Conservation (phyloP, 2,113 vertebrate genomes). For the Pitta sordida region DNA sequence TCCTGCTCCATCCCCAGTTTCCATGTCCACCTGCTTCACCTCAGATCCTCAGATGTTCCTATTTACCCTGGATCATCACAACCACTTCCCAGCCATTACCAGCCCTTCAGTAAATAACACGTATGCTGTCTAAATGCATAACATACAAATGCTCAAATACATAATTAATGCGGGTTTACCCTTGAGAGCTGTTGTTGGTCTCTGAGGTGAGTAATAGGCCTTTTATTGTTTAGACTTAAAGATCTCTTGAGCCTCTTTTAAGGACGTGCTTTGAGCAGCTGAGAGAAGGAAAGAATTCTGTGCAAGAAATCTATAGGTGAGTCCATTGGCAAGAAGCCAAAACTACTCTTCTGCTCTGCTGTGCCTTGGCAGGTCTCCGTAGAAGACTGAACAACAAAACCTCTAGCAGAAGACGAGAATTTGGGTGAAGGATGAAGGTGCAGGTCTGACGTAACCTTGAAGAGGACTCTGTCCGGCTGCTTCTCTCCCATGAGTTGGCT, state of each 20-base stretch:
- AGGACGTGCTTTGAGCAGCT: slow-evolving; percentile 10
- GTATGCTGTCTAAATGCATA: slow-evolving; percentile 16
- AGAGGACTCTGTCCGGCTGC: neutral
- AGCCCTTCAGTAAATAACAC: slow-evolving; percentile 51
- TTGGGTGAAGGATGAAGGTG: neutral
- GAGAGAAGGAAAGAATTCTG: neutral
- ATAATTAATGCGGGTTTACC: slow-evolving; percentile 63
- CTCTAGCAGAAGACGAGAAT: neutral
- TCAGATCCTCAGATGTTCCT: neutral
- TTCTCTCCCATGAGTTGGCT: neutral
- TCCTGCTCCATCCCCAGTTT: neutral
- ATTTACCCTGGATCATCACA: slow-evolving; percentile 53
- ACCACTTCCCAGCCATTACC: slow-evolving; percentile 33
- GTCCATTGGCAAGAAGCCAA: neutral
- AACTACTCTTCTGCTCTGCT: neutral
- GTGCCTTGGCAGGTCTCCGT: neutral
- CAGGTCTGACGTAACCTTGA: neutral
- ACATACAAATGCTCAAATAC: slow-evolving; percentile 47
- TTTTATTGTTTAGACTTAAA: slow-evolving; percentile 56
- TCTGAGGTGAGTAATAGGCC: slow-evolving; percentile 54
- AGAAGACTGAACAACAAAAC: neutral
- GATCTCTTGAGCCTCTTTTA: slow-evolving; percentile 56
- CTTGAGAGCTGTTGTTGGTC: slow-evolving; percentile 55
- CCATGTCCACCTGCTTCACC: neutral
- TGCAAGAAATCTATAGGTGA: slow-evolving; percentile 13